Evolutionary conservation across 35 echinoderm and acorn worm genomes (phyloP), one percentile per base, ranked within the genome.

Genomic region (Lytechinus variegatus): DNA sequence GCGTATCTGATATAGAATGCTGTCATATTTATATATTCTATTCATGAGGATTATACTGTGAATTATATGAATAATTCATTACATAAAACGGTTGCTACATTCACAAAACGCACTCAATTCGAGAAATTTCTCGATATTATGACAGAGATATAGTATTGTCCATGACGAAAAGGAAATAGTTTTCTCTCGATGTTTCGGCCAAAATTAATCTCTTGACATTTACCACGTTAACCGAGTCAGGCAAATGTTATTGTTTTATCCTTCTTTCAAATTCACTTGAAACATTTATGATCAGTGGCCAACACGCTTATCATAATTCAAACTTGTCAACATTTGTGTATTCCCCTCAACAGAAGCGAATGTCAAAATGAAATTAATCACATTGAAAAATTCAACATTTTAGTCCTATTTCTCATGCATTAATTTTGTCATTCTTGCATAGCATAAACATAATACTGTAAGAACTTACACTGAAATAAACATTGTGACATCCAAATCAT

Each of bases 11-110:
- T 79, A 79, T 79, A 79, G 66, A 79, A 79, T 79, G 66, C 66
- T 79, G 66, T 79, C 66, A 79, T 79, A 79, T 79, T 79, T 79
- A 79, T 79, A 79, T 79, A 79, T 79, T 79, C 66, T 79, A 79
- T 79, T 79, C 24, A 79, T 79, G 66, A 24, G 66, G 66, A 79
- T 79, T 79, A 79, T 79, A 79, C 12, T 79, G 16, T 79, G 66
- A 79, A 24, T 79, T 24, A 79, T 24, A 79, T 79, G 66, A 79
- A 79, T 79, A 79, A 79, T 79, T 79, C 66, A 44, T 79, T 79
- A 79, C 66, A 79, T 79, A 79, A 24, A 79, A 79, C 66, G 66
- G 66, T n/a, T 79, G n/a, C 66, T 79, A 79, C 66, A 24, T 79
- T 79, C 66, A 79, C 66, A 79, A 79, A 79, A 79, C 66, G 66